These are phyloP conservation scores for Venusia cambrica DNA, from an alignment of 2,888 invertebrate species.

Conservation along the genomic window DNA sequence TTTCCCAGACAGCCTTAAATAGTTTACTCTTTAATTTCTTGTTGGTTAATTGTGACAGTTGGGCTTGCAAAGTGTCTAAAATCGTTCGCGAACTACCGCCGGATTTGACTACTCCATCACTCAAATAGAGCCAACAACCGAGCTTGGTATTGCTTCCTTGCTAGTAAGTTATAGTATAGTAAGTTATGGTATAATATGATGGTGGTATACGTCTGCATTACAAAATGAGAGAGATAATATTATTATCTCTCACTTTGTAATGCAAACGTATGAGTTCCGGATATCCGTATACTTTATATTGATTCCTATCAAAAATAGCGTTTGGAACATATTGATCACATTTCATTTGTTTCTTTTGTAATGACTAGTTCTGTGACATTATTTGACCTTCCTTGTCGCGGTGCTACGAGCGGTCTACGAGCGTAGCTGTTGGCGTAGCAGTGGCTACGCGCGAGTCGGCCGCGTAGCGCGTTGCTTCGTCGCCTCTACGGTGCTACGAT, in stretches of 20 bases:
- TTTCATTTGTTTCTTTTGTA: background rate
- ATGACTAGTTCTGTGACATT: slow-evolving; percentile 49
- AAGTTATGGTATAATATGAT: no score
- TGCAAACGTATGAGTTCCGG: no score
- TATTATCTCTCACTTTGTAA: no score
- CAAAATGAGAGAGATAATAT: no score
- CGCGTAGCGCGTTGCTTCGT: slow-evolving; percentile 50
- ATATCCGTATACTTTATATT: no score
- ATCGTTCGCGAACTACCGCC: slow-evolving; percentile 10
- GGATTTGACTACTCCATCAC: slow-evolving; percentile 10
- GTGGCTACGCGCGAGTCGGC: slow-evolving; percentile 63
- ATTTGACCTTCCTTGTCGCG: slow-evolving; percentile 43
- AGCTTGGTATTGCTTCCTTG: slow-evolving; percentile 15
- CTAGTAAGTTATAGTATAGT: slow-evolving; percentile 6
- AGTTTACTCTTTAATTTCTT: slow-evolving; percentile 13
- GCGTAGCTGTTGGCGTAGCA: slow-evolving; percentile 56
- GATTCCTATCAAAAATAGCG: no score
- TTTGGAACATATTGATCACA: no score
- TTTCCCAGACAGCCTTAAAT: slow-evolving; percentile 7
- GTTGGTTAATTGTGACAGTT: slow-evolving; percentile 20
- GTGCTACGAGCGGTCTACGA: slow-evolving; percentile 52
- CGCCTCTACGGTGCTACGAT: slow-evolving; percentile 37
- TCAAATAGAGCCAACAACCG: slow-evolving; percentile 18
- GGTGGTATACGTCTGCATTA: no score
- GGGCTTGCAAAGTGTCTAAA: slow-evolving; percentile 16